Conservation (phyloP, 1,140 invertebrate species). For the Ooceraea biroi region DNA sequence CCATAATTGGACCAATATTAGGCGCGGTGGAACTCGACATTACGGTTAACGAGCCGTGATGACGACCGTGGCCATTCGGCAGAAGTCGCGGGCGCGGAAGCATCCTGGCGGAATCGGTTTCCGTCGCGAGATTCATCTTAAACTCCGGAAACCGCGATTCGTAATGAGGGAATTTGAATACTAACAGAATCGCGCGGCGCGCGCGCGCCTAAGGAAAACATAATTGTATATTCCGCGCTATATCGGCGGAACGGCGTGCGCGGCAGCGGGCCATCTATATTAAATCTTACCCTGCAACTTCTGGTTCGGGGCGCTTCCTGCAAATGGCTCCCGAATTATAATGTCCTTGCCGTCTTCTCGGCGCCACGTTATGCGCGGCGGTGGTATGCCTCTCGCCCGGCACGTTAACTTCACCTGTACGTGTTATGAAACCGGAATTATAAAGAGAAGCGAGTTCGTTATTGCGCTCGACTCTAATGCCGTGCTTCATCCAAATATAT, state of each 20-base stretch:
- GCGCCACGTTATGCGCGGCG: slow-evolving; percentile 94
- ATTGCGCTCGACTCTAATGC: slow-evolving; percentile 53
- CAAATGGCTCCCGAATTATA: slow-evolving; percentile 88
- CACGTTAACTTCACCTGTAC: slow-evolving; percentile 87
- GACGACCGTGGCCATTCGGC: slow-evolving; percentile 10
- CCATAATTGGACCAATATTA: slow-evolving; percentile 35
- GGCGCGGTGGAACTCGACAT: slow-evolving; percentile 25
- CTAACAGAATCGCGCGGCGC: slow-evolving; percentile 28
- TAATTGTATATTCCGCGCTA: slow-evolving; percentile 67
- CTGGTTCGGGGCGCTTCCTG: slow-evolving; percentile 83
- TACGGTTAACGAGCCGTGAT: slow-evolving; percentile 36
- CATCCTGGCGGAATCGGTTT: slow-evolving; percentile 49
- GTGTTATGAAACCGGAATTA: slow-evolving; percentile 76
- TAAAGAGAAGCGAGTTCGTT: slow-evolving; percentile 75
- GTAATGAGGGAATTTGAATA: slow-evolving; percentile 72
- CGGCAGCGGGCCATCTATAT: slow-evolving; percentile 62
- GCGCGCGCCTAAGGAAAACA: slow-evolving; percentile 53
- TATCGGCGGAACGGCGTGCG: slow-evolving; percentile 57
- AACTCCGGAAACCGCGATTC: slow-evolving; percentile 27
- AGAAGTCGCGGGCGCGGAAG: background rate
- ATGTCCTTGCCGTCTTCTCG: slow-evolving; percentile 94
- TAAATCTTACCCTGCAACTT: slow-evolving; percentile 86
- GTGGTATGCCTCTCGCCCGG: slow-evolving; percentile 93
- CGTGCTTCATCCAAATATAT: slow-evolving; percentile 64
- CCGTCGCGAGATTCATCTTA: slow-evolving; percentile 47